Evolutionary conservation across 2,797 vertebrate genomes (phyloP), one percentile per base, ranked within the genome.

Genomic region (Oryzias dopingdopingensis): DNA sequence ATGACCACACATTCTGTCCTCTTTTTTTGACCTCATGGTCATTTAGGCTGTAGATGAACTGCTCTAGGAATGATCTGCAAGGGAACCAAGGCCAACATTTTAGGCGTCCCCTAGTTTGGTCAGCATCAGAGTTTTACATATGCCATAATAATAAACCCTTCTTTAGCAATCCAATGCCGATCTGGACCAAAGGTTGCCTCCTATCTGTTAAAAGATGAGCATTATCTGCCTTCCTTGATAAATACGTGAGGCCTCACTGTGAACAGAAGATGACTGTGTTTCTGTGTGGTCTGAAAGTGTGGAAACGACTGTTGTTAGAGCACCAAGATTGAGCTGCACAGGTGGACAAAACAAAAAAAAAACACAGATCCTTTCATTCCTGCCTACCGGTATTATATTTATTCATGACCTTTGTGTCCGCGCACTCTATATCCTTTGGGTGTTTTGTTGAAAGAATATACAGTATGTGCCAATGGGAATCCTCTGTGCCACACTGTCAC

Each of bases 281-380:
- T 50, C n/a, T 29, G 48, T 4, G 62, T 62, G 44, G 18, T 29
- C 13, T 54, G 52, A 29, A 65, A 23, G 52, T 22, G 40, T 20
- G 52, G 49, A 24, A 24, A n/a, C 29, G 49, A 52, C 62, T 45
- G 42, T 74, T 55, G 2, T 59, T 40, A 74, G 62, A 70, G 82
- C 86, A 80, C 82, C 13, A 75, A 55, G 86, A 87, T 76, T 85
- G 89, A 89, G 83, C 88, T 76, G 68, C 86, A 89, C 82, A 81
- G 65, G 48, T 67, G 69, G 63, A 78, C 57, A 18, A 69, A 29
- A 29, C 1, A 29, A 29, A 5, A 29, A 29, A 71, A 77, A 75
- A 68, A 45, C 70, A 69, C 66, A 26, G 57, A 71, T 52, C 64
- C 67, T 59, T 49, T 81, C 72, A 81, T 75, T 86, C 76, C 83